Evolutionary conservation across 2,888 invertebrate genomes (phyloP), one percentile per base, ranked within the genome.

Genomic region (Atrina japonica): DNA sequence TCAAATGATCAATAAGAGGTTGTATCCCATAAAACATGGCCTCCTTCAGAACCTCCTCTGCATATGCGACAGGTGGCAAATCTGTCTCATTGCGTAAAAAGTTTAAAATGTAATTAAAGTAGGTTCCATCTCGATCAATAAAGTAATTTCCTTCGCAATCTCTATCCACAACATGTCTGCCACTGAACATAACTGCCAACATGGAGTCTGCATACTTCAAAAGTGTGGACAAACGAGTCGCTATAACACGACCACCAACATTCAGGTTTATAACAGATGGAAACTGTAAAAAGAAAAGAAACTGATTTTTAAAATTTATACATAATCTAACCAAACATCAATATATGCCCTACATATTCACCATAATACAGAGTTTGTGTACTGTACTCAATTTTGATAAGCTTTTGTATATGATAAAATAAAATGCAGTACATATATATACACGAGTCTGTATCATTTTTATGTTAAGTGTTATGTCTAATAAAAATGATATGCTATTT

Each of bases 181-280:
- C 88, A 75, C 86, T 86, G 65, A 88, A 88, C 88, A 88, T 88
- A 60, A 80, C 84, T 27, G 84, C 86, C 53, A 88, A 63, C 88
- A 88, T 87, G 23, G 85, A 84, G 63, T 87, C 86, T 7, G 80
- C 78, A 52, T 84, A 85, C 49, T 81, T 80, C 18, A 70, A 63
- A 21, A 88, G 70, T n/a, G 88, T 87, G 16, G 83, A 75, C 14
- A 85, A 76, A 25, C 86, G 66, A 6, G 88, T 88, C 23, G 83
- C 83, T 74, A 82, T 86, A 7, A 75, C 55, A 43, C 75, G 69
- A 27, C 88, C 88, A 29, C 87, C 88, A 45, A 88, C 88, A 78
- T 86, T 87, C 21, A 88, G 73, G 49, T 78, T 82, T 25, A 88
- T 73, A 3, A 87, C 76, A 50, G 73, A 75, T 2, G 86, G 84